phyloP scores from a whole-genome alignment of 1,140 invertebrate species.

The Orius insidiosus region DNA sequence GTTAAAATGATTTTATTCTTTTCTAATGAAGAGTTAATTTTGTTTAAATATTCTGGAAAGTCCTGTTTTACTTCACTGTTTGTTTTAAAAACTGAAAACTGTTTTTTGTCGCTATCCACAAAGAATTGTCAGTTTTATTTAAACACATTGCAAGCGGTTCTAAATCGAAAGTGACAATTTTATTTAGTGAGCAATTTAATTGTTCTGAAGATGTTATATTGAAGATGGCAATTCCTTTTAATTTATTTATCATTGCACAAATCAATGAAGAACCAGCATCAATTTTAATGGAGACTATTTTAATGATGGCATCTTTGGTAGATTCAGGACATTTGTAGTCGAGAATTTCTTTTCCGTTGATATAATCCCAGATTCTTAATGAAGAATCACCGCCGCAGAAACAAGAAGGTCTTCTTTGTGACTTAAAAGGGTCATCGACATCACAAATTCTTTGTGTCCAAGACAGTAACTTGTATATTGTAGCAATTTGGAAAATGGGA shows the following conservation, averaged over 20 bases:
- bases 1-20: no score
- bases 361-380: conserved; percentile 52
- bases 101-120: no score
- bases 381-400: conserved; percentile 68
- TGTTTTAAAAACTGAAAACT: no score
- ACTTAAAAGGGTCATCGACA: conserved; percentile 40
- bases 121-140: no score
- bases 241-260: conserved; percentile 29
- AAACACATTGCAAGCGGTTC: no score
- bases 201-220: no score
- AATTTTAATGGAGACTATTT: conserved; percentile 28
- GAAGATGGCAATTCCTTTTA: conserved; percentile 18
- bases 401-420: conserved; percentile 34
- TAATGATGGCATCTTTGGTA: conserved; percentile 6
- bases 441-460: conserved; percentile 73
- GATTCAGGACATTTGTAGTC: conserved; percentile 22
- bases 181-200: no score
- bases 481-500: conserved; percentile 72
- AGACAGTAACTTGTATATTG: conserved; percentile 74
- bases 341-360: conserved; percentile 33
- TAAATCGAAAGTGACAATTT: no score
- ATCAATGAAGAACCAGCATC: conserved; percentile 26
- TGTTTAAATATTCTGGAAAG: no score
- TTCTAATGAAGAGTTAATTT: no score
- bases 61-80: no score